Conservation (phyloP, 2,797 vertebrate genomes). For the Arrhamphus sclerolepis region DNA sequence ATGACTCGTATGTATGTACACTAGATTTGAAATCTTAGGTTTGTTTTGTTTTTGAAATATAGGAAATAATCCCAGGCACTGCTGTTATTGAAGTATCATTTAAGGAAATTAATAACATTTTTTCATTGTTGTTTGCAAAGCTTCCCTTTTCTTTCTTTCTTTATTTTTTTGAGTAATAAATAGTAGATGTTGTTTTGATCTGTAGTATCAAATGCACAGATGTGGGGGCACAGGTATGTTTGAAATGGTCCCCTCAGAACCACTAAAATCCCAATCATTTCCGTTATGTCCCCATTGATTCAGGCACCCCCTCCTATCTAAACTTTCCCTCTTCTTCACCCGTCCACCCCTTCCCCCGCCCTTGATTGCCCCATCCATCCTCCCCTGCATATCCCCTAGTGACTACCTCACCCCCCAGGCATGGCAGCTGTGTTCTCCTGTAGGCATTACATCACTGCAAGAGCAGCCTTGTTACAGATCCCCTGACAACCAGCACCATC, state of each 20-base stretch:
- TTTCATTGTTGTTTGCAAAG: too few relatives aligned
- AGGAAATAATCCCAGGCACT: too few relatives aligned
- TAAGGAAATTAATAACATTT: too few relatives aligned
- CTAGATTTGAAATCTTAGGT: too few relatives aligned
- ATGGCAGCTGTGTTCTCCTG: conserved; percentile 83
- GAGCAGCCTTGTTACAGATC: conserved; percentile 80
- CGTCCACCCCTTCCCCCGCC: conserved; percentile 24
- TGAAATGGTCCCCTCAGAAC: not conserved
- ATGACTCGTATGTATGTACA: too few relatives aligned
- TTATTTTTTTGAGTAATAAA: not conserved
- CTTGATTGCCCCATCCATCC: conserved; percentile 49
- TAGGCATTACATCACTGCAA: conserved; percentile 83
- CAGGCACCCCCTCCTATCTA: conserved; percentile 6
- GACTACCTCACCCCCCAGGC: conserved; percentile 81
- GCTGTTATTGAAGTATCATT: too few relatives aligned
- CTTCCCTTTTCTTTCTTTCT: too few relatives aligned
- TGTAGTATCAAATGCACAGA: not conserved
- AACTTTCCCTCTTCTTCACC: conserved; percentile 11
- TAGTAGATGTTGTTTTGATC: not conserved
- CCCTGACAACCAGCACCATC: conserved; percentile 75
- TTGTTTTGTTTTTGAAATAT: too few relatives aligned
- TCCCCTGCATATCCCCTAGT: conserved; percentile 48
- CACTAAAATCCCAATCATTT: conserved; percentile 35
- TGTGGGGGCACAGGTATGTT: not conserved
- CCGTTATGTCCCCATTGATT: conserved; percentile 28